A percentile compares a stretch with the other conserved stretches of the same genome.
These are phyloP conservation scores for Gnathonemus echidnorhynchus DNA, from an alignment of 2,113 vertebrate genomes.

Conservation along the genomic window DNA sequence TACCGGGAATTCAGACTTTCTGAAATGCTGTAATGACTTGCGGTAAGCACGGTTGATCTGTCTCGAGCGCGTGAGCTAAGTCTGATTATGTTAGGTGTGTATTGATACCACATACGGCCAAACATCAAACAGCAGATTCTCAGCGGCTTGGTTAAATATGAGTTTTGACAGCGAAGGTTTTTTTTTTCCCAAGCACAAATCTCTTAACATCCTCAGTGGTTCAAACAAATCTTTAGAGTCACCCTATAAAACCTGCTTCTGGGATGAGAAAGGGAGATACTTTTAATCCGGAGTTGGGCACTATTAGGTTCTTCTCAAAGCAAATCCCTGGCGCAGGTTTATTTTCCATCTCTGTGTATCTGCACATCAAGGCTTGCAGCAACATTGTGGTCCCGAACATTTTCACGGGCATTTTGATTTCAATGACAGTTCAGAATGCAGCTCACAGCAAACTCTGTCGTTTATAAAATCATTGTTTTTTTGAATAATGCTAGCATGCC, in stretches of 20 bases:
- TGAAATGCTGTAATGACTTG: slow-evolving; percentile 35
- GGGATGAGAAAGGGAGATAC: slow-evolving; percentile 59
- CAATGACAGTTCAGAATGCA: neutral
- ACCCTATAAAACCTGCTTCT: slow-evolving; percentile 59
- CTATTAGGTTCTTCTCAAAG: slow-evolving; percentile 60
- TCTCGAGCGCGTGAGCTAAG: slow-evolving; percentile 49
- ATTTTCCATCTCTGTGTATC: slow-evolving; percentile 66
- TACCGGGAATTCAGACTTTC: slow-evolving; percentile 16
- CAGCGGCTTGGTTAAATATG: slow-evolving; percentile 64
- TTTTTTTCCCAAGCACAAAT: slow-evolving; percentile 49
- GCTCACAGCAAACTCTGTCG: neutral
- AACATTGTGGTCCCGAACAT: slow-evolving; percentile 37
- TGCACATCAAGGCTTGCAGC: slow-evolving; percentile 48
- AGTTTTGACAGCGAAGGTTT: slow-evolving; percentile 51
- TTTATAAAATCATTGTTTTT: neutral
- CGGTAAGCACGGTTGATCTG: slow-evolving; percentile 51
- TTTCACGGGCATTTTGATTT: slow-evolving; percentile 29
- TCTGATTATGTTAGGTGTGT: slow-evolving; percentile 62
- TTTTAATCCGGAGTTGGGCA: slow-evolving; percentile 62
- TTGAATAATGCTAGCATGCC: neutral
- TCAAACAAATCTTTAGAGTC: slow-evolving; percentile 59
- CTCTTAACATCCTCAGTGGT: slow-evolving; percentile 59
- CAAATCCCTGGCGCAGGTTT: slow-evolving; percentile 66
- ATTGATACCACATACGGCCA: slow-evolving; percentile 55
- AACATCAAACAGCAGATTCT: slow-evolving; percentile 58